Conservation (phyloP, 2,888 invertebrate species). For the Diaperis boleti region DNA sequence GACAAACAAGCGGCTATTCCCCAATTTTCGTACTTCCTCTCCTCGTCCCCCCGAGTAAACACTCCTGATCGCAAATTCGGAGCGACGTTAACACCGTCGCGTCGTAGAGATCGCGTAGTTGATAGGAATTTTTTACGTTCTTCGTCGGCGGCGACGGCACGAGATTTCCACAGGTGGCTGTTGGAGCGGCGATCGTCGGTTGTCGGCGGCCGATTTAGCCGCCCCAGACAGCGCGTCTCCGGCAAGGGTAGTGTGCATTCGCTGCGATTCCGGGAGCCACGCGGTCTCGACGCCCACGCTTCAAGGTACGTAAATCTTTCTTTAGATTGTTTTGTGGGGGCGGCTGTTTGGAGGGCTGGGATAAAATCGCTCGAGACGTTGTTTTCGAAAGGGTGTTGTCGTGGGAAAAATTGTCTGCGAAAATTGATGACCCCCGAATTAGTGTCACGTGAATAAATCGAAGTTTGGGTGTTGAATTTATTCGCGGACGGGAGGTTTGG, state of each 20-base stretch:
- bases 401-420: no score
- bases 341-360: neutral
- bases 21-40: no score
- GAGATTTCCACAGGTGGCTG: conserved; percentile 48
- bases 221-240: conserved; percentile 49
- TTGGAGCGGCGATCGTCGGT: conserved; percentile 45
- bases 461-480: no score
- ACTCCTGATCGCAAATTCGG: no score
- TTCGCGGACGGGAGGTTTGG: no score
- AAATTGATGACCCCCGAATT: no score
- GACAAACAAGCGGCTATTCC: no score
- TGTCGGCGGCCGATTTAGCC: conserved; percentile 47
- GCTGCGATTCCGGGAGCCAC: conserved; percentile 43
- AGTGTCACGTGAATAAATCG: no score
- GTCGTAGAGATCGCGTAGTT: conserved; percentile 35
- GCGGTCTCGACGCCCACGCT: conserved; percentile 41
- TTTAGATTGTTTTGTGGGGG: conserved; percentile 13
- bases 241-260: conserved; percentile 44
- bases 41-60: no score
- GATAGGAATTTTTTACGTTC: conserved; percentile 34
- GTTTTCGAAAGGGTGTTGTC: no score
- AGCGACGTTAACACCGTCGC: conserved; percentile 26
- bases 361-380: neutral
- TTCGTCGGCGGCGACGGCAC: conserved; percentile 26
- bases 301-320: conserved; percentile 36